phyloP scores from a whole-genome alignment of 2,113 vertebrate genomes.

The Rhinopomastus cyanomelas region DNA sequence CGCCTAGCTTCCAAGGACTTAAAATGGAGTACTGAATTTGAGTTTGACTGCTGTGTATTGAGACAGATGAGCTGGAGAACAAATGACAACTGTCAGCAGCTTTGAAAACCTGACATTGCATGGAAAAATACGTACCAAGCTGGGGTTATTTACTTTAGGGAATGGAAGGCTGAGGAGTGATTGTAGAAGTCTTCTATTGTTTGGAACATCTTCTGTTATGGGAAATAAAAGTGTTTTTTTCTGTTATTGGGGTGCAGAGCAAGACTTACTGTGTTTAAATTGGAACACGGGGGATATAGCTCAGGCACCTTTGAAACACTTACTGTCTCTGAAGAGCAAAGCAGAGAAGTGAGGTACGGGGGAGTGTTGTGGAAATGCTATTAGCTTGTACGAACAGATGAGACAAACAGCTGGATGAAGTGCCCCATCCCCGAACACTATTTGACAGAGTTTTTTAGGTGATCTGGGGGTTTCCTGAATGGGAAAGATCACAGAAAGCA shows the following conservation, averaged over 20 bases:
- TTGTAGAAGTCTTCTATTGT: background rate
- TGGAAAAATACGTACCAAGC: background rate
- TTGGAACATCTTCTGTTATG: background rate
- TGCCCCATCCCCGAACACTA: no score
- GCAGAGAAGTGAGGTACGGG: background rate
- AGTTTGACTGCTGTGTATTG: background rate
- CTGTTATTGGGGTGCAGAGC: background rate
- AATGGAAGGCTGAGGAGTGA: background rate
- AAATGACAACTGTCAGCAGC: background rate
- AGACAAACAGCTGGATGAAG: background rate
- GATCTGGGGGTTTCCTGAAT: no score
- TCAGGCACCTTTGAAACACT: background rate
- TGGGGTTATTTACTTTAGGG: background rate
- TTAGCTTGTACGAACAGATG: background rate
- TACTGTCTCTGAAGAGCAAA: background rate
- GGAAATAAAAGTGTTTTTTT: background rate
- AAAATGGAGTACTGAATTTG: background rate
- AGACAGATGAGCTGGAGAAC: background rate
- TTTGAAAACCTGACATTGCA: background rate
- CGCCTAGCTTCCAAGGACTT: background rate
- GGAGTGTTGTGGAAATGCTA: rapidly evolving
- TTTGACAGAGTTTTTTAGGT: no score
- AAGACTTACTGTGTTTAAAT: background rate
- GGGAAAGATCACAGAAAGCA: no score
- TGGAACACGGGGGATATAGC: background rate